Evolutionary conservation across 2,888 invertebrate genomes (phyloP), one percentile per base, ranked within the genome.

Genomic region (Agonopterix heracliana): DNA sequence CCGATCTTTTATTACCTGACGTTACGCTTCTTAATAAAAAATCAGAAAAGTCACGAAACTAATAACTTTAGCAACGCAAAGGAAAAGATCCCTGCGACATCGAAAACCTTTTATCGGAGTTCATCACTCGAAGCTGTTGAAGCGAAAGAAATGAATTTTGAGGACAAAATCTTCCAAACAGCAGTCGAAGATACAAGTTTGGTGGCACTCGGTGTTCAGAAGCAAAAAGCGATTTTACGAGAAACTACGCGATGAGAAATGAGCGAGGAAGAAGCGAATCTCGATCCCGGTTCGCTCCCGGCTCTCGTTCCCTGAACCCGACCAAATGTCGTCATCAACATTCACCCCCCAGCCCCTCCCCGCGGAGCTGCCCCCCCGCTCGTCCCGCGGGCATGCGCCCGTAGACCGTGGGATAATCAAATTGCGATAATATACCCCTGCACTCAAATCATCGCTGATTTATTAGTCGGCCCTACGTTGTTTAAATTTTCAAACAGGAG

Each of bases 281-380:
- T 35, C 45, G 35, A 26, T 48, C 48, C 45, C 38, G 40, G 26
- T 10, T 41, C 42, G 35, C 48, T 44, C 44, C 47, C 41, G 13
- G 26, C 26, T 35, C 44, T 48, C 51, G 46, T 49, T 49, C 46
- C 51, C 40, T 49, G 46, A 52, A 52, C 48, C 52, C 52, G 52
- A 77, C 71, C 70, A 68, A 81, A 77, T 79, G 80, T 81, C 80
- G 81, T 82, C 82, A 81, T 78, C 77, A 78, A 78, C 72, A 72
- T 74, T 67, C 70, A 63, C 68, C 64, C 58, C 55, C 53, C 57
- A 62, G 62, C 59, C 64, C 55, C 54, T 63, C 60, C 61, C 52
- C 55, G n/a, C 14, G 34, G 47, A 26, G 26, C 49, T 61, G 54
- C 56, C 54, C 56, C 56, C 54, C 56, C 62, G 59, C 63, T 60